phyloP scores from a whole-genome alignment of 2,888 invertebrate genomes.

The Entomobrya multifasciata region DNA sequence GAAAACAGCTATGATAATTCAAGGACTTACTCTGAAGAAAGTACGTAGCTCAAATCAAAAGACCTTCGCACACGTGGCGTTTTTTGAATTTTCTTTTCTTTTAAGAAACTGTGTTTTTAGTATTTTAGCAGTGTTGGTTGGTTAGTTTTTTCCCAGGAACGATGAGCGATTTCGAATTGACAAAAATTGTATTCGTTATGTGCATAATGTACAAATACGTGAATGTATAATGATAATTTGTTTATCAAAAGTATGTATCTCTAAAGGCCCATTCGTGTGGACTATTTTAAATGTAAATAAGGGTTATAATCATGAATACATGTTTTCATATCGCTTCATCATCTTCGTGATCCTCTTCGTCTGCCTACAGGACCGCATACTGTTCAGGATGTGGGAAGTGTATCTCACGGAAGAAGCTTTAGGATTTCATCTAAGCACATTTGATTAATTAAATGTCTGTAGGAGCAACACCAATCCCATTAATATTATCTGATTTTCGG shows the following conservation, averaged over 20 bases:
- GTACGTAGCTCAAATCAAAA: too few relatives aligned
- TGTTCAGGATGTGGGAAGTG: conserved; percentile 62
- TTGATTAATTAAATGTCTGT: conserved; percentile 71
- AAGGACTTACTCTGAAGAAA: too few relatives aligned
- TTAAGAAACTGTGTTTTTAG: too few relatives aligned
- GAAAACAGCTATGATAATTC: too few relatives aligned
- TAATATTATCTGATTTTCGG: conserved; percentile 71
- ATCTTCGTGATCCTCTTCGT: conserved; percentile 4
- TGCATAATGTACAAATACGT: too few relatives aligned
- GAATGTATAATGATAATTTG: neutral
- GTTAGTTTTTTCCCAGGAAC: too few relatives aligned
- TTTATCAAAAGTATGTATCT: conserved; percentile 10
- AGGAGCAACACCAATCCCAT: conserved; percentile 65
- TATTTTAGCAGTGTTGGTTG: too few relatives aligned
- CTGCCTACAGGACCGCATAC: conserved; percentile 63
- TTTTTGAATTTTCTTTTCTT: too few relatives aligned
- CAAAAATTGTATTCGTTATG: too few relatives aligned
- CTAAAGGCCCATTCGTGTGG: neutral
- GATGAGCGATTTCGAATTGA: too few relatives aligned
- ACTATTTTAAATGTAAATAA: conserved; percentile 2
- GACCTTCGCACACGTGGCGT: too few relatives aligned
- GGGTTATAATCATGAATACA: neutral
- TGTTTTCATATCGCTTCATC: conserved; percentile 5
- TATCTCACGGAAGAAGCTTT: conserved; percentile 61
- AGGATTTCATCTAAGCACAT: conserved; percentile 38